Percentiles rank a stretch among this genome's conserved stretches.
Evolutionary conservation across 2,888 invertebrate species (phyloP).

Genomic region (Poecilus cupreus): DNA sequence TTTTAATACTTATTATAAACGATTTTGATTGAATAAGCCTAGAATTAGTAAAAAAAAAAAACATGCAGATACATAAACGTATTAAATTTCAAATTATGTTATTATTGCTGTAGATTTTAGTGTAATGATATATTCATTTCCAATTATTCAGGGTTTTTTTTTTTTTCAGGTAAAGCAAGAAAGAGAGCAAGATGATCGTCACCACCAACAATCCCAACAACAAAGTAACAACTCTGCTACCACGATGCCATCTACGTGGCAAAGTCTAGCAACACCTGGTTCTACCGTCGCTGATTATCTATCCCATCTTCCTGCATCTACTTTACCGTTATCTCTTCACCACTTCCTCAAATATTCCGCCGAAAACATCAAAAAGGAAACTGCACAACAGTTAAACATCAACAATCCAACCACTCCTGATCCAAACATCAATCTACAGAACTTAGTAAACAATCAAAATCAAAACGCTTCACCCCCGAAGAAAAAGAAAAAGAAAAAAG

Average conservation of each 20-base stretch:
- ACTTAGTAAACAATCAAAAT: conserved; percentile 62
- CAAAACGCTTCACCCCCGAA: conserved; percentile 73
- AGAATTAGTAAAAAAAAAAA: too few species aligned
- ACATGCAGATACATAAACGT: too few species aligned
- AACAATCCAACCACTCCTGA: conserved; percentile 63
- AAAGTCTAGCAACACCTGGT: conserved; percentile 78
- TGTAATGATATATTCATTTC: too few species aligned
- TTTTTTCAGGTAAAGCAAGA: conserved; percentile 65
- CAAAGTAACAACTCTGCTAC: conserved; percentile 74
- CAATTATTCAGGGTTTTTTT: neutral
- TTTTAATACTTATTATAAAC: too few species aligned
- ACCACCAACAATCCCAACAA: conserved; percentile 62
- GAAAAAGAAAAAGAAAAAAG: conserved; percentile 89
- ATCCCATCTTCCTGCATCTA: conserved; percentile 84
- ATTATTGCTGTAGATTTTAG: too few species aligned
- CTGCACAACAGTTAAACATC: conserved; percentile 71
- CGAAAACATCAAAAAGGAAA: conserved; percentile 85
- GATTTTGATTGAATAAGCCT: too few species aligned
- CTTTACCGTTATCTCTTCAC: conserved; percentile 85
- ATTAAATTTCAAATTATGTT: too few species aligned
- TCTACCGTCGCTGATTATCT: conserved; percentile 90
- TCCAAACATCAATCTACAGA: conserved; percentile 68
- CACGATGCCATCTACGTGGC: conserved; percentile 80
- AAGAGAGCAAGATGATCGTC: conserved; percentile 64
- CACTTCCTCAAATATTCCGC: conserved; percentile 90